Conservation (phyloP, 2,888 invertebrate species). For the Euphydryas editha region DNA sequence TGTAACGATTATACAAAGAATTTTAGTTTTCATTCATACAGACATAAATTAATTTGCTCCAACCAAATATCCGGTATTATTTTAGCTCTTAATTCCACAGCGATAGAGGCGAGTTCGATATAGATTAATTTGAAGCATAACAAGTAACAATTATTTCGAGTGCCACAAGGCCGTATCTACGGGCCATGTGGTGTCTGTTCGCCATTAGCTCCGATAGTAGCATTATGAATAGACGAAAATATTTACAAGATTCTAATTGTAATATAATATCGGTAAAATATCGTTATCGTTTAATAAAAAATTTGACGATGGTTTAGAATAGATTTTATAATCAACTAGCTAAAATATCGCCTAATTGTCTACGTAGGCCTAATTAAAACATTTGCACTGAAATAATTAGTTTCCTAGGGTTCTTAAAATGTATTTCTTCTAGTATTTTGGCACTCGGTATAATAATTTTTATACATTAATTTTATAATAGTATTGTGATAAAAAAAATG, state of each 20-base stretch:
- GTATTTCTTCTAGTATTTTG: no score
- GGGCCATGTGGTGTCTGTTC: slow-evolving; percentile 33
- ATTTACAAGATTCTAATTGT: background rate
- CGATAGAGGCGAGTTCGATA: slow-evolving; percentile 5
- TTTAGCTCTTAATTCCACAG: slow-evolving; percentile 8
- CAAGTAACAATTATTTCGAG: slow-evolving; percentile 36
- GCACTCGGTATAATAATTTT: no score
- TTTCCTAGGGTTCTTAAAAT: no score
- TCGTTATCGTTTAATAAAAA: background rate
- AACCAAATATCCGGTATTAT: background rate
- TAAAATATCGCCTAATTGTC: no score
- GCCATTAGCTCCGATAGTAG: slow-evolving; percentile 17
- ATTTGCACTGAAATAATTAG: no score
- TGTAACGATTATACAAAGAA: slow-evolving; percentile 2
- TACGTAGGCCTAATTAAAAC: no score
- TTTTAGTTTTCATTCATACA: slow-evolving; percentile 1
- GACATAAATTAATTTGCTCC: slow-evolving; percentile 10
- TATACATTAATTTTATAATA: no score
- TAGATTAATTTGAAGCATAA: background rate
- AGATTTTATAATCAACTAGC: no score
- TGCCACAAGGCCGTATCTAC: slow-evolving; percentile 36
- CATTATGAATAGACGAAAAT: slow-evolving; percentile 5
- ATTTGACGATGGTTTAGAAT: background rate
- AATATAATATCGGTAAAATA: background rate
- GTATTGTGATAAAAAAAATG: background rate